Evolutionary conservation across 2,113 vertebrate genomes (phyloP), one percentile per base, ranked within the genome.

Genomic region (Lamprotornis superbus): DNA sequence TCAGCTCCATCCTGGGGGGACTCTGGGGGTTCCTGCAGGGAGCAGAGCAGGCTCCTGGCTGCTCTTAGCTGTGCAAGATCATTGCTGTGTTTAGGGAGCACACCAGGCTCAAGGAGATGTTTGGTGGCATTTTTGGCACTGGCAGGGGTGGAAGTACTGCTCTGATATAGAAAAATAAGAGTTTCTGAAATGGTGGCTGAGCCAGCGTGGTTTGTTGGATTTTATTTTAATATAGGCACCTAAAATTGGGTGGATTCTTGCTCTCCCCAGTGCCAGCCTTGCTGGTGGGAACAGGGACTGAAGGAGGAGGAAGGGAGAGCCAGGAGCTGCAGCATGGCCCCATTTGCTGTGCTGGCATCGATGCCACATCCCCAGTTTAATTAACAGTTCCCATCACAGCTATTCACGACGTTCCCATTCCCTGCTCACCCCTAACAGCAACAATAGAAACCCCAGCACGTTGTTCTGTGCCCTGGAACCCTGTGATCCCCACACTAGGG

Each of bases 361-460:
- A 1, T 47, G 24, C 47, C 82, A 25, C 88, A 60, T 67, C 76
- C 76, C 90, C 69, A n/a, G 53, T 86, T 88, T 96, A 95, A 96
- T 95, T 93, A 96, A 83, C 92, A 87, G 64, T 78, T 93, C 40
- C 94, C 57, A n/a, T 73, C 79, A 0, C 47, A 74, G 85, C 87
- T 70, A 67, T 92, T 95, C 85, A 49, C 20, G 3, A 5, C 4
- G 47, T 76, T 76, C 82, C 90, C 5, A 3, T 70, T 65, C 93
- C 61, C 78, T 40, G 63, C 92, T 90, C 1, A 2, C 42, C 79
- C 74, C 92, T 46, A 70, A 83, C 55, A 55, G 44, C 64, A 65
- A 79, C 92, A 85, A 65, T 87, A 96, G 89, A 74, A 89, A 40
- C 64, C 64, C 53, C 70, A 82, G 3, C 0, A 1, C 0, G 4